Percentiles rank a stretch among this genome's conserved stretches.
Conservation (phyloP, 2,797 vertebrate species). For the Lithobates sylvaticus region DNA sequence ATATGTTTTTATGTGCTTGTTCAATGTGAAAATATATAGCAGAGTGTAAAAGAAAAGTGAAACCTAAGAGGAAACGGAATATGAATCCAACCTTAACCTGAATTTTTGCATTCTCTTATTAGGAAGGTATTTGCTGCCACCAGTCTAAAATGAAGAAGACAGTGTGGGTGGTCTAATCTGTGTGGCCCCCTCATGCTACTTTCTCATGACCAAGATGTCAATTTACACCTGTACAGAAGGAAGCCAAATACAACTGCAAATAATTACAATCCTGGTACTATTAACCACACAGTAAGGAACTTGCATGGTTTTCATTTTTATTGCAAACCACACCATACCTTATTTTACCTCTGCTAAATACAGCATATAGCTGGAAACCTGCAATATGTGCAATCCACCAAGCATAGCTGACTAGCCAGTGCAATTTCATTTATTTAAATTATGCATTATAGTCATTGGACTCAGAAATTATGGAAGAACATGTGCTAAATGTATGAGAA, state of each 20-base stretch:
- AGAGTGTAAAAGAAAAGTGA: no score
- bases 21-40: no score
- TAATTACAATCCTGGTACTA: constrained; percentile 53
- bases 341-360: constrained; percentile 57
- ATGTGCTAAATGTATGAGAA: constrained; percentile 23
- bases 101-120: background rate
- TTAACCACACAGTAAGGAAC: constrained; percentile 55
- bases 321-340: constrained; percentile 54
- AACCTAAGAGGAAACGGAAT: background rate
- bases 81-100: background rate
- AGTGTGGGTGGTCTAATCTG: constrained; percentile 56
- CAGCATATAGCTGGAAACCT: constrained; percentile 41
- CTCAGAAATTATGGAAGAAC: constrained; percentile 11
- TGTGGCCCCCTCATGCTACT: constrained; percentile 46
- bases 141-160: constrained; percentile 16
- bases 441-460: constrained; percentile 20
- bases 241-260: constrained; percentile 56
- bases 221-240: constrained; percentile 58
- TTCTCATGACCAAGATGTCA: constrained; percentile 45
- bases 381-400: constrained; percentile 39
- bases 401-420: constrained; percentile 25
- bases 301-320: constrained; percentile 46
- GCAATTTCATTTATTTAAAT: constrained; percentile 27
- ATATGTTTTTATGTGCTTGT: no score
- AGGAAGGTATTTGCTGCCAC: constrained; percentile 34